Evolutionary conservation across 2,797 vertebrate species (phyloP).

Genomic region (Molothrus aeneus): DNA sequence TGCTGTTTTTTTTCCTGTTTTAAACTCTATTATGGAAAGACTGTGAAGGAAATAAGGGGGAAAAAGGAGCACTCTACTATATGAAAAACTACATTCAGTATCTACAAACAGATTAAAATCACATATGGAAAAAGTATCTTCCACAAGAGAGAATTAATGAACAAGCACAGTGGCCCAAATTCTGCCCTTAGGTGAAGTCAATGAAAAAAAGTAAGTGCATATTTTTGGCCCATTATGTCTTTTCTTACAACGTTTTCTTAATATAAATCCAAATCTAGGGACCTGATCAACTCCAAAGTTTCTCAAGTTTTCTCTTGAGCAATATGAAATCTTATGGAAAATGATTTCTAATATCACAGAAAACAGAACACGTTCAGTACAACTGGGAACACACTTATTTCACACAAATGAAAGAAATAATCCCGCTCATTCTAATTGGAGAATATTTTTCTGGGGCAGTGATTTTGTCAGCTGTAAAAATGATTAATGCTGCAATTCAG

Average conservation of each 20-base stretch:
- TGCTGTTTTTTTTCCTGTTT: neutral
- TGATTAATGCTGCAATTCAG: constrained; percentile 68
- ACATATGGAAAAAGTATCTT: constrained; percentile 37
- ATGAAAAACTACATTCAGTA: neutral
- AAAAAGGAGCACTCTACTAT: neutral
- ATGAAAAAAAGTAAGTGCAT: constrained; percentile 11
- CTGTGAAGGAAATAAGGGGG: neutral
- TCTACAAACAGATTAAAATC: constrained; percentile 59
- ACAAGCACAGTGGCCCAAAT: neutral
- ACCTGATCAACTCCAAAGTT: constrained; percentile 56
- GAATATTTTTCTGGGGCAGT: constrained; percentile 72
- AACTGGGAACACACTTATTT: constrained; percentile 59
- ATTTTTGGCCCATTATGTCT: constrained; percentile 37
- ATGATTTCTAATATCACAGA: constrained; percentile 60
- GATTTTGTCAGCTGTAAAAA: constrained; percentile 72
- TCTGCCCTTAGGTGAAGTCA: constrained; percentile 54
- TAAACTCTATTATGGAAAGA: neutral
- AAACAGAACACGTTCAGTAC: constrained; percentile 32
- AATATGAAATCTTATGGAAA: constrained; percentile 65
- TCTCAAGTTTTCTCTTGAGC: constrained; percentile 64
- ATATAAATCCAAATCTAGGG: constrained; percentile 55
- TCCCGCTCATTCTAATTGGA: constrained; percentile 63
- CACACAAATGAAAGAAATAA: constrained; percentile 69
- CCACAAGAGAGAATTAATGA: constrained; percentile 47
- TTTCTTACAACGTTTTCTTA: constrained; percentile 36